These are phyloP conservation scores for Lamellibrachia luymesi DNA, from an alignment of 1,140 invertebrate species.

Conservation along the genomic window DNA sequence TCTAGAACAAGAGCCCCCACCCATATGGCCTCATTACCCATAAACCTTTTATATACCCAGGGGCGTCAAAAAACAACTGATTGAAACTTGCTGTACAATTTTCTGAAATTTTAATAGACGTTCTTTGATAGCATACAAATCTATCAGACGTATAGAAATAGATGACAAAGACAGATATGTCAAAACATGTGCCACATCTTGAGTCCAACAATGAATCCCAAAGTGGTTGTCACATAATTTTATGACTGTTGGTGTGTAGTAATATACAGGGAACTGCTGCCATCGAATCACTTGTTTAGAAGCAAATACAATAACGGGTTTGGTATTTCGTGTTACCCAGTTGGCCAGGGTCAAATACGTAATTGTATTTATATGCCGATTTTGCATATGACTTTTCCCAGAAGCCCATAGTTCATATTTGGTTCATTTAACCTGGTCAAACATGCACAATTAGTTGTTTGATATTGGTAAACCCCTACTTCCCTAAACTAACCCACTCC, in stretches of 20 bases:
- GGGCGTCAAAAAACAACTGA: too few species aligned
- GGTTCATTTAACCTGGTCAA: too few species aligned
- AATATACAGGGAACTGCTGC: not conserved
- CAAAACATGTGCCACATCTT: not conserved
- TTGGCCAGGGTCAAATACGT: not conserved
- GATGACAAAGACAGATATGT: not conserved
- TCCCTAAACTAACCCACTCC: too few species aligned
- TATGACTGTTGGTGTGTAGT: not conserved
- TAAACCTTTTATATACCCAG: not conserved
- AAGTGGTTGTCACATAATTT: not conserved
- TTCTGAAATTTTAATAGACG: not conserved
- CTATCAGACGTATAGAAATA: not conserved
- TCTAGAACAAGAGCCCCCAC: not conserved
- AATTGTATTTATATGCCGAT: not conserved
- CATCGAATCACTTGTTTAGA: not conserved
- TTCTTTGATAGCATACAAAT: not conserved
- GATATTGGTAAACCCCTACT: too few species aligned
- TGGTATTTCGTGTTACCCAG: not conserved
- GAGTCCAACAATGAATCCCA: not conserved
- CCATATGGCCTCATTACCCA: not conserved
- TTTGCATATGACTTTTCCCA: not conserved
- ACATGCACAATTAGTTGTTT: too few species aligned
- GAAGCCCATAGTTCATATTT: not conserved
- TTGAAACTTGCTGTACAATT: not conserved
- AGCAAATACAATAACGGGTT: not conserved